Conservation (phyloP, 2,113 vertebrate genomes). For the Scolopax mira region DNA sequence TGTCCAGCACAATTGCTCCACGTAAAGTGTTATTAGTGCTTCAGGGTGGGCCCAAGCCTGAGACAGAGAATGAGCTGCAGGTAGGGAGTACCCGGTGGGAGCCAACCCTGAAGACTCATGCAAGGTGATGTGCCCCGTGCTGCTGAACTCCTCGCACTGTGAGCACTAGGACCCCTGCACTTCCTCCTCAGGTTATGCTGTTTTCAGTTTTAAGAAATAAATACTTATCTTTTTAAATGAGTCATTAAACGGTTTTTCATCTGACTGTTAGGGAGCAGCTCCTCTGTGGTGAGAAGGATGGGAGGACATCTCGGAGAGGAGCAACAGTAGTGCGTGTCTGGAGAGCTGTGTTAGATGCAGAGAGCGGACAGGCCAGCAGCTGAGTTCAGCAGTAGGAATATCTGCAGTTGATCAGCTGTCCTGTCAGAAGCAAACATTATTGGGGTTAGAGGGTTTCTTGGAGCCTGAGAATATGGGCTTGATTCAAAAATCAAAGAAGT, state of each 20-base stretch:
- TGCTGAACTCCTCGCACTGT: background rate
- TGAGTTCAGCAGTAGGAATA: constrained; percentile 41
- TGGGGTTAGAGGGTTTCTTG: constrained; percentile 35
- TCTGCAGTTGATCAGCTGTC: constrained; percentile 52
- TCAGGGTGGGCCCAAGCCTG: background rate
- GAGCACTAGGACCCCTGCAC: background rate
- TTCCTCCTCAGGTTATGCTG: background rate
- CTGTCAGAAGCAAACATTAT: constrained; percentile 22
- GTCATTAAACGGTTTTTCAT: background rate
- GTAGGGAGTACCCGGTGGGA: background rate
- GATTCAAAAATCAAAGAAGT: constrained; percentile 63
- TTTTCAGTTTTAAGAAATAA: background rate
- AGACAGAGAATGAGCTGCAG: background rate
- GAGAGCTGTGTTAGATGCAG: background rate
- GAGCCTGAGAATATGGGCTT: constrained; percentile 41
- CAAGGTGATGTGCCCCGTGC: background rate
- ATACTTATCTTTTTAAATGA: background rate
- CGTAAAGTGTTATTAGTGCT: background rate
- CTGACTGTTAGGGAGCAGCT: background rate
- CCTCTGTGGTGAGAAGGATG: background rate
- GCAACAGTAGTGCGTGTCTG: background rate
- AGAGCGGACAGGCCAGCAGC: background rate
- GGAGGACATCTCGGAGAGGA: background rate
- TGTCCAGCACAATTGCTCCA: background rate
- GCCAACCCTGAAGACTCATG: rapidly evolving